Conservation (phyloP, 1,140 invertebrate genomes). For the Pseudomyrmex sp. region DNA sequence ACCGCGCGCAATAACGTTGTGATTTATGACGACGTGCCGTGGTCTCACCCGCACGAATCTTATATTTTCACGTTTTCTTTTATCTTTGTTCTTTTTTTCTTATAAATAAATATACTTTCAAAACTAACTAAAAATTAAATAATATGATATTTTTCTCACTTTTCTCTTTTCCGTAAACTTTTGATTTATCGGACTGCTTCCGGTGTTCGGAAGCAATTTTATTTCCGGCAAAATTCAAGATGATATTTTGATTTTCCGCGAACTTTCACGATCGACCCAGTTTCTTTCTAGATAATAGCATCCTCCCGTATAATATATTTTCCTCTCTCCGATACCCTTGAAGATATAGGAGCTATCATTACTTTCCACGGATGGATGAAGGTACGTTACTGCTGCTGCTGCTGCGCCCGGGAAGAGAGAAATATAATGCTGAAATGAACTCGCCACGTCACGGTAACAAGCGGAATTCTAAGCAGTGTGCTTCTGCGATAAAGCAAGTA, state of each 20-base stretch:
- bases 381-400: not conserved
- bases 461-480: constrained; percentile 48
- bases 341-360: constrained; percentile 46
- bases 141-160: too few species aligned
- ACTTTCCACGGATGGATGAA: constrained; percentile 40
- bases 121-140: not conserved
- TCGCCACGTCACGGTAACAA: constrained; percentile 48
- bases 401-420: constrained; percentile 15
- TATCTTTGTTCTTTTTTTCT: too few species aligned
- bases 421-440: constrained; percentile 56
- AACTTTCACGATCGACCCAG: not conserved
- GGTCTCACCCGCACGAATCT: too few species aligned
- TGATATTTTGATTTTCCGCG: constrained; percentile 2
- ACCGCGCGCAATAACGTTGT: not conserved
- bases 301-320: constrained; percentile 13
- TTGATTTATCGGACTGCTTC: not conserved
- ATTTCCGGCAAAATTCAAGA: constrained; percentile 16
- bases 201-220: not conserved
- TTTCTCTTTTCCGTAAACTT: too few species aligned
- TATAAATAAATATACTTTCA: constrained; percentile 6
- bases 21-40: not conserved
- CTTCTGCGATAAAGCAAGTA: constrained; percentile 45
- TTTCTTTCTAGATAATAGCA: constrained; percentile 21
- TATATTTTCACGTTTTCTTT: not conserved
- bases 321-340: constrained; percentile 31